A percentile compares a stretch with the other conserved stretches of the same genome.
Conservation (phyloP, 2,113 vertebrate species). For the Shinisaurus crocodilurus region DNA sequence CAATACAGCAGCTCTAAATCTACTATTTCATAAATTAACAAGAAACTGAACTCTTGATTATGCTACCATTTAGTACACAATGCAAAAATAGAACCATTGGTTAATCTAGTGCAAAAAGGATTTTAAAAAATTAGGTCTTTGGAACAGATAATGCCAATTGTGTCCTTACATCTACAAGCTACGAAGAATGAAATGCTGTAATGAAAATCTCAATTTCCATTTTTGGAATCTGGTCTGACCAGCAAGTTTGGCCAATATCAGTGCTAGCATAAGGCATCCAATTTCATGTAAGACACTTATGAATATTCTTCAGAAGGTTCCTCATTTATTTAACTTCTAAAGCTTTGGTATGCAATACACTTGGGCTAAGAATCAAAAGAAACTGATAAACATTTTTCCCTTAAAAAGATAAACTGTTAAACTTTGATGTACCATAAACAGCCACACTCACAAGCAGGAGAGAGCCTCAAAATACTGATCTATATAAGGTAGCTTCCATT, state of each 20-base stretch:
- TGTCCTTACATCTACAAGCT: constrained; percentile 7
- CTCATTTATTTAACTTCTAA: background rate
- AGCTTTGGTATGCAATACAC: background rate
- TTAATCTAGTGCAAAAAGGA: constrained; percentile 47
- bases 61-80: constrained; percentile 46
- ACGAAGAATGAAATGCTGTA: constrained; percentile 6
- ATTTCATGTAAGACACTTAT: background rate
- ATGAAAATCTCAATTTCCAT: background rate
- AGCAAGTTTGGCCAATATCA: background rate
- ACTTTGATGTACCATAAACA: background rate
- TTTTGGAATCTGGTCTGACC: background rate
- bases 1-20: constrained; percentile 34
- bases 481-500: background rate
- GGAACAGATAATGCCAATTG: constrained; percentile 15
- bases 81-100: constrained; percentile 41
- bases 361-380: background rate
- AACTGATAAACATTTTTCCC: background rate
- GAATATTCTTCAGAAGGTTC: background rate
- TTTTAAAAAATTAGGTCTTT: constrained; percentile 16
- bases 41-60: constrained; percentile 44
- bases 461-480: background rate
- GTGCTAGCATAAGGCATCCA: background rate
- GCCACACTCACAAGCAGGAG: background rate
- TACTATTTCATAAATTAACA: constrained; percentile 56
- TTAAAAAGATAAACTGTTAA: background rate